These are phyloP conservation scores for Aphidoletes aphidimyza DNA, from an alignment of 2,888 invertebrate genomes.

Conservation along the genomic window DNA sequence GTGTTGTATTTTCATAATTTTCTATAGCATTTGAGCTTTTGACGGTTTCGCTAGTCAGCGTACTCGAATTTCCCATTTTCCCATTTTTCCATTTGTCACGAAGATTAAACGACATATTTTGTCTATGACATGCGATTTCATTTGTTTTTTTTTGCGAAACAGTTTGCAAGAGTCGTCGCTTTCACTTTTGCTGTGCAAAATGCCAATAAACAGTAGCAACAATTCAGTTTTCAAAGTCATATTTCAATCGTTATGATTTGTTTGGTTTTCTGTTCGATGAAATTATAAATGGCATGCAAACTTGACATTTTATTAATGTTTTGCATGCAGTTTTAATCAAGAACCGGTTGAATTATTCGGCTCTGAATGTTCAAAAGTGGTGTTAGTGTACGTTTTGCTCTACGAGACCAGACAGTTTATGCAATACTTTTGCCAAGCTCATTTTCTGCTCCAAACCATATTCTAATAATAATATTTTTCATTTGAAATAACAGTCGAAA, in stretches of 20 bases:
- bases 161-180: not conserved
- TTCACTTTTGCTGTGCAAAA: not conserved
- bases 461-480: slow-evolving; percentile 8
- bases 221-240: slow-evolving; percentile 22
- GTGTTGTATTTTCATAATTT: not conserved
- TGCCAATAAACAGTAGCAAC: too few species aligned
- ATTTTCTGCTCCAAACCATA: not conserved
- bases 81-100: not conserved
- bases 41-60: too few species aligned
- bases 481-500: too few species aligned
- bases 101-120: slow-evolving; percentile 5
- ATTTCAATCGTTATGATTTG: not conserved
- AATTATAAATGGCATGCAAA: not conserved
- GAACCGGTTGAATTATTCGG: not conserved
- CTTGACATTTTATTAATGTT: slow-evolving; percentile 23
- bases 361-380: too few species aligned
- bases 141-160: too few species aligned
- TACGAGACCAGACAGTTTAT: not conserved
- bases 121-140: slow-evolving; percentile 3
- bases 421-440: not conserved
- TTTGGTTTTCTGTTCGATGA: not conserved
- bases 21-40: too few species aligned
- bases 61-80: too few species aligned
- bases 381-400: too few species aligned
- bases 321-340: not conserved